Conservation (phyloP, 2,113 vertebrate genomes). For the Cromileptes altivelis region DNA sequence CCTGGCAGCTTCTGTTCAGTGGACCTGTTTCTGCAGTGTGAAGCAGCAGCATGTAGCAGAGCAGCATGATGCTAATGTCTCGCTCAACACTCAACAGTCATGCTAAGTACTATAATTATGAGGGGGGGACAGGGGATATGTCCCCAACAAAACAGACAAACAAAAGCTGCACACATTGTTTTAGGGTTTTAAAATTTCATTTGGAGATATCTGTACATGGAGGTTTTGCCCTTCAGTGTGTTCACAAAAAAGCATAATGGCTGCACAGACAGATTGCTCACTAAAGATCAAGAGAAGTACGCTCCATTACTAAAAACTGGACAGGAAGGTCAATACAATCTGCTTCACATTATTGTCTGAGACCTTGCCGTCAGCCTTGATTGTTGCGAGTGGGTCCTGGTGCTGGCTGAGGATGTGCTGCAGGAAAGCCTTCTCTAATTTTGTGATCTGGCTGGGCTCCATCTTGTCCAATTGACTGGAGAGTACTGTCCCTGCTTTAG, state of each 20-base stretch:
- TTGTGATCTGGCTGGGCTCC: constrained; percentile 98
- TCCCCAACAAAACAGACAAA: too few species aligned
- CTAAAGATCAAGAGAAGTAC: constrained; percentile 75
- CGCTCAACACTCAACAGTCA: background rate
- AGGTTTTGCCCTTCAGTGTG: constrained; percentile 82
- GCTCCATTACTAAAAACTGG: constrained; percentile 92
- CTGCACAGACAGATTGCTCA: constrained; percentile 74
- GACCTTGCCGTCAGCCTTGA: constrained; percentile 95
- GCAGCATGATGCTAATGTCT: constrained; percentile 4
- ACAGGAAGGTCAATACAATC: constrained; percentile 92
- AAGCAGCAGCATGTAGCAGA: constrained; percentile 16
- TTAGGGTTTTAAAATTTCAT: constrained; percentile 86
- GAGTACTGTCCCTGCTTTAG: too few species aligned
- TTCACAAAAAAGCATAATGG: constrained; percentile 79
- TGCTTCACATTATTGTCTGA: constrained; percentile 97
- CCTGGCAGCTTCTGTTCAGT: constrained; percentile 25
- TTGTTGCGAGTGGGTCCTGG: constrained; percentile 89
- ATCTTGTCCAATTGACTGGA: constrained; percentile 93
- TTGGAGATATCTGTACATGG: constrained; percentile 90
- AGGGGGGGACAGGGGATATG: too few species aligned
- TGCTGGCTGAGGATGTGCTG: constrained; percentile 94
- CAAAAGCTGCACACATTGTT: too few species aligned
- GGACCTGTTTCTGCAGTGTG: constrained; percentile 15
- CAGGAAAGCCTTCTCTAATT: constrained; percentile 95
- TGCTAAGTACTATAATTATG: background rate